Percentiles rank a stretch among this genome's conserved stretches.
phyloP scores from a whole-genome alignment of 2,888 invertebrate species.

The Eupsilia transversa region DNA sequence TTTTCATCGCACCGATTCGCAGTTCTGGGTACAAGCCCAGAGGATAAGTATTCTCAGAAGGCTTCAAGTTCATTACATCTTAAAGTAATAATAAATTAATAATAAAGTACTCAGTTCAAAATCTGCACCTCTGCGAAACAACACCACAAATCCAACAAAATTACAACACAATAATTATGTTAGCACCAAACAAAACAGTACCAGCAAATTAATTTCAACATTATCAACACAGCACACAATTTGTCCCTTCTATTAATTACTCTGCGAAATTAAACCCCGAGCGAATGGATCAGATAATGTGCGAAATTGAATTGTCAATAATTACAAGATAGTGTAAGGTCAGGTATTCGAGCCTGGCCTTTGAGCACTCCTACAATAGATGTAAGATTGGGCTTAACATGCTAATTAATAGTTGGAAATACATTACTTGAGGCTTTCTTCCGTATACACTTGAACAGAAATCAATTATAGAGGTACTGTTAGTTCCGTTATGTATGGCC shows the following conservation, averaged over 20 bases:
- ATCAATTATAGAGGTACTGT: slow-evolving; percentile 46
- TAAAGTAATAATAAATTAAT: no score
- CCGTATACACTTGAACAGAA: slow-evolving; percentile 32
- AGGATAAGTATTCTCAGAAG: background rate
- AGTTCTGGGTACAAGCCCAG: no score
- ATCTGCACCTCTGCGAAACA: background rate
- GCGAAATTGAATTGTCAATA: slow-evolving; percentile 88
- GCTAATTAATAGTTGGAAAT: slow-evolving; percentile 63
- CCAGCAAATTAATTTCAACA: slow-evolving; percentile 59
- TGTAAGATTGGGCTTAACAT: slow-evolving; percentile 62
- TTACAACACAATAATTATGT: slow-evolving; percentile 30
- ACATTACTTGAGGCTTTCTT: slow-evolving; percentile 49
- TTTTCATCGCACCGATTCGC: no score
- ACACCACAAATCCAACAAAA: slow-evolving; percentile 20
- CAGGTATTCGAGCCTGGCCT: slow-evolving; percentile 64
- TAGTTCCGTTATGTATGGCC: slow-evolving; percentile 36
- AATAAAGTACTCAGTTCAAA: no score
- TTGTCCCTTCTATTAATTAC: slow-evolving; percentile 66
- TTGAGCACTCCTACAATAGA: slow-evolving; percentile 67
- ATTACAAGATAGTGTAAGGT: slow-evolving; percentile 75
- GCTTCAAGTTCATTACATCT: background rate
- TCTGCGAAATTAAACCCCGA: slow-evolving; percentile 67
- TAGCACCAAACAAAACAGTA: slow-evolving; percentile 29
- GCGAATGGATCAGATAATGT: slow-evolving; percentile 81
- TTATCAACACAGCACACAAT: slow-evolving; percentile 54